Base-by-base conservation (phyloP, 2,888 invertebrate species). In the Callosobruchus maculatus region DNA sequence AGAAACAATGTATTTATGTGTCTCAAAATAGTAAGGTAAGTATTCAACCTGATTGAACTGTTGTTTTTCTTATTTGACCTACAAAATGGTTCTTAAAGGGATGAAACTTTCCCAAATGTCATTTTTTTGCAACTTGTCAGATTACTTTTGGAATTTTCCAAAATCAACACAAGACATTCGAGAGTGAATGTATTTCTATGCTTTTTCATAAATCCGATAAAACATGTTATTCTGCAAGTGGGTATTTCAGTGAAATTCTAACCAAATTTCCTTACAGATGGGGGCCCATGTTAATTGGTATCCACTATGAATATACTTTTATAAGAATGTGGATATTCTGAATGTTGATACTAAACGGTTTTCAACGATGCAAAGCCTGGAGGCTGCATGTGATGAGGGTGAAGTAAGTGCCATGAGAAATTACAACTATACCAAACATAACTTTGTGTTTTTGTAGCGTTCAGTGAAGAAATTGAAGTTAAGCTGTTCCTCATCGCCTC, bases 381-480 rank as follows among this genome's bases (percentile, higher is more conserved):
- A 90, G 88, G 90, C 90, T 87, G 89, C 90, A 89, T 90, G 90
- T 88, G 90, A 91, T 88, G 90, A 91, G 89, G 90, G 90, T 88
- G 90, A 91, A 88, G 91, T 91, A 86, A 89, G 90, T 88, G 80
- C 21, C 13, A 22, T 22, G 18, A 0, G 22, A 70, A 22, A 49
- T 49, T 49, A 1, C 18, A 18, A 26, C 26, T 26, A 26, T 26
- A 1, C 49, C 49, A 49, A 49, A 49, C 18, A 49, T 49, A 49
- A 4, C 21, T 68, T 9, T n/a, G 1, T 68, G 21, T 68, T 9
- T 4, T 68, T 68, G 7, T 75, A 86, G 86, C 83, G 83, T 82
- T 81, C 84, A 82, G 82, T 85, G 76, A 86, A 86, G 78, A 85
- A 83, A 83, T 80, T 83, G 73, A 86, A 86, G 79, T 78, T 82